phyloP scores from a whole-genome alignment of 1,140 invertebrate genomes.

The Chironomus striatipennis region DNA sequence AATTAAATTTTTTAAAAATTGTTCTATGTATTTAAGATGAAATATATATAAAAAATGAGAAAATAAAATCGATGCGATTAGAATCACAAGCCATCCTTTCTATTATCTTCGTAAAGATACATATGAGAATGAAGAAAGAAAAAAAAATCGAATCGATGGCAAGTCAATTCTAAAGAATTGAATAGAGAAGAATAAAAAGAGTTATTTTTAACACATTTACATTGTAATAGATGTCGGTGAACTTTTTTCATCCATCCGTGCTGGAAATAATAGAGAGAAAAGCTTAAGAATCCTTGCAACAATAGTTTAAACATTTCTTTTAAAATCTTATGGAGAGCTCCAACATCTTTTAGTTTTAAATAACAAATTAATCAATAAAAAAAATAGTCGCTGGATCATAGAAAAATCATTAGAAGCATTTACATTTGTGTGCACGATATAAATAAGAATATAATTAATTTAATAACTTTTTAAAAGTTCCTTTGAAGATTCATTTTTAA shows the following conservation, averaged over 20 bases:
- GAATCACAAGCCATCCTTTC: conserved; percentile 6
- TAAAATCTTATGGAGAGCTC: neutral
- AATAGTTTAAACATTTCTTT: neutral
- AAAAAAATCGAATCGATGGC: neutral
- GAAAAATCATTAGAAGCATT: too few relatives aligned
- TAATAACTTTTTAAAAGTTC: too few relatives aligned
- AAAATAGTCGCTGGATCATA: too few relatives aligned
- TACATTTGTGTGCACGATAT: too few relatives aligned
- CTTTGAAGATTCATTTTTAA: too few relatives aligned
- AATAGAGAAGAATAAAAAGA: neutral
- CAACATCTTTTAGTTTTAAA: too few relatives aligned
- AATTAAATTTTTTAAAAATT: conserved; percentile 7
- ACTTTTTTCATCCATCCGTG: neutral
- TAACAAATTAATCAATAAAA: too few relatives aligned
- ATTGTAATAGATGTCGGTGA: conserved; percentile 10
- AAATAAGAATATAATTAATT: too few relatives aligned
- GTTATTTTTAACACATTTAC: conserved; percentile 4
- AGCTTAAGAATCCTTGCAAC: neutral
- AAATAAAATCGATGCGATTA: neutral
- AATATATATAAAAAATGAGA: neutral
- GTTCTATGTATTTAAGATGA: neutral
- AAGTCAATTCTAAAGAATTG: too few relatives aligned
- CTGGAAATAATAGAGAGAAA: neutral
- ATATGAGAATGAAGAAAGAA: neutral
- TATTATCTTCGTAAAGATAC: neutral